Base-by-base conservation (phyloP, 1,140 invertebrate species). In the Pemphigus obesinymphae region DNA sequence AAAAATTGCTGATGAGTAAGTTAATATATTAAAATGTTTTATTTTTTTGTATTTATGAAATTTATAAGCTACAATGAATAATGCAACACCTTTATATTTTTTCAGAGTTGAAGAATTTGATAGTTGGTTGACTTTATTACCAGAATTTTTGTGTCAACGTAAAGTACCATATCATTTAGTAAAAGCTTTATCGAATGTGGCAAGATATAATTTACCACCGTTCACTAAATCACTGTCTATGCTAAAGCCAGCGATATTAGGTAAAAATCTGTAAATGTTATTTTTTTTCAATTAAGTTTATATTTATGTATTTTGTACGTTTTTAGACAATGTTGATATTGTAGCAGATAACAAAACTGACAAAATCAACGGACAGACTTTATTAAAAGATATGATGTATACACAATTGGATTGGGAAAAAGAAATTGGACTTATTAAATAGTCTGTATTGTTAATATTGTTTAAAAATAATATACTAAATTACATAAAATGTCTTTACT, bases 371-470 rank as follows among this genome's bases (percentile, higher is more conserved):
- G 75, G 75, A 10, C 53, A 78, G 20, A 61, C 75, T 13, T 55
- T 78, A 58, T 37, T 78, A 40, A 78, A 78, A 78, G 34, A 78
- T 37, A 78, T 78, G 50, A 78, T 78, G 75, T 78, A 78, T 43
- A 61, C 75, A 23, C 34, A 58, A 78, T 40, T 29, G 17, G 75
- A 78, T 58, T 78, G 75, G 75, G 75, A 78, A 78, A 78, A 61
- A 61, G 75, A 58, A 78, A 78, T 78, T 7, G 75, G 75, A 40
- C 20, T 78, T 17, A n/a, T 61, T 17, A 37, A 58, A 17, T 78
- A 58, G 48, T 29, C 4, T 37, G 63, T 37, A 58, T 26, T 17
- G 13, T 29, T 13, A 17, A 29, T 61, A 29, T 61, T 29, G 26
- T 61, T 29, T 4, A 40, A 40, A 10, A 40, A 40, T 40, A 40